Evolutionary conservation across 2,888 invertebrate species (phyloP).

Genomic region (Thera obeliscata): DNA sequence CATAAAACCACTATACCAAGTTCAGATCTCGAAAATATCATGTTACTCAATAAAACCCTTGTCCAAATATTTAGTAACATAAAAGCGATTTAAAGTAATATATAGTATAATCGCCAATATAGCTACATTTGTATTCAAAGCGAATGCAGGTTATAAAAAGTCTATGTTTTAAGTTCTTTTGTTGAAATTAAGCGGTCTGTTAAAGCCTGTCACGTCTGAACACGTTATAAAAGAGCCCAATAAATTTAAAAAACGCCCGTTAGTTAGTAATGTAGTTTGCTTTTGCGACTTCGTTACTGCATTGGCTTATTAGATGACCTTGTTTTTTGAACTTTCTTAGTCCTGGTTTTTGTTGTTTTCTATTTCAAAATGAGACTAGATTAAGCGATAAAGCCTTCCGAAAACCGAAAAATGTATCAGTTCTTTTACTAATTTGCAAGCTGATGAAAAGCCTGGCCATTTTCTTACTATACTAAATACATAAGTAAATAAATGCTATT

Average conservation of each 20-base stretch:
- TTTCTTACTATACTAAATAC: too few species aligned
- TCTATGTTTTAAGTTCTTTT: slow-evolving; percentile 78
- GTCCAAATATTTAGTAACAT: slow-evolving; percentile 83
- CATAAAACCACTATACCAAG: slow-evolving; percentile 75
- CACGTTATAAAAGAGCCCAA: slow-evolving; percentile 74
- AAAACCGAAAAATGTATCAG: too few species aligned
- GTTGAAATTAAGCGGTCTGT: slow-evolving; percentile 72
- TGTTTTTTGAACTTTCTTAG: slow-evolving; percentile 32
- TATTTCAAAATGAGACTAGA: too few species aligned
- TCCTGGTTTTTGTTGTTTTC: background rate
- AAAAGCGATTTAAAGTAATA: slow-evolving; percentile 80
- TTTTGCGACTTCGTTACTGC: slow-evolving; percentile 26
- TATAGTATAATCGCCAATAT: slow-evolving; percentile 76
- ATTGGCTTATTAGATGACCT: slow-evolving; percentile 50
- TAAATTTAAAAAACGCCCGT: slow-evolving; percentile 72
- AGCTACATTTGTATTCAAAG: slow-evolving; percentile 74
- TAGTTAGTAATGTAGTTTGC: slow-evolving; percentile 54
- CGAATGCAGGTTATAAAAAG: slow-evolving; percentile 73
- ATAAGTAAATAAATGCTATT: too few species aligned
- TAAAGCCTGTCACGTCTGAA: slow-evolving; percentile 75
- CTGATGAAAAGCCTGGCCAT: too few species aligned
- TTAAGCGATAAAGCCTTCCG: too few species aligned
- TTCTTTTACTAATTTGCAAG: too few species aligned
- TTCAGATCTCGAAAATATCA: slow-evolving; percentile 76
- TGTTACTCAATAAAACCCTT: slow-evolving; percentile 79